Evolutionary conservation across 2,888 invertebrate species (phyloP), one percentile per base, ranked within the genome.

Genomic region (Pterostichus madidus): DNA sequence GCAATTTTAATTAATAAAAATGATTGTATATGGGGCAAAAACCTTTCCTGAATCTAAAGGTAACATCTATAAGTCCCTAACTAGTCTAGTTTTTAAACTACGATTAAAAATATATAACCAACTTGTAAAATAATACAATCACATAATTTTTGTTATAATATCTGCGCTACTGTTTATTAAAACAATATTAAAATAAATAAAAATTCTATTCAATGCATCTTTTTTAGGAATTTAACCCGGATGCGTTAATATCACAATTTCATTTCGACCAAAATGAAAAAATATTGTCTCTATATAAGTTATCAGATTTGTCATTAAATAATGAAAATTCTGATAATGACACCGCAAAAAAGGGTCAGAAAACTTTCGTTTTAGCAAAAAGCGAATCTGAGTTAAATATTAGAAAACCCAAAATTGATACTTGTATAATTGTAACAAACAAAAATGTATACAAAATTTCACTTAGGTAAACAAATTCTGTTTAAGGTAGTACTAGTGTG

Each of bases 371-470:
- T n/a, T 87, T 91, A 85, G 90, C 91, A 56, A 90, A 89, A 85
- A 89, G 87, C 83, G 87, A 91, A 73, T 89, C 90, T 82, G 92
- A 92, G 86, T 87, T 91, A 80, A 89, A 89, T 84, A 87, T 91
- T 84, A 89, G 90, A 83, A 89, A 89, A 86, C 90, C 91, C 83
- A 88, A 89, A 85, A 89, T 92, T 76, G 92, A 93, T 87, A 91
- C 91, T 56, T 94, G 94, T 88, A 88, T 94, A 80, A 88, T 94
- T 84, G 91, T 94, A 61, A 94, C 94, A 15, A 92, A 92, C 88
- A 89, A 88, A 85, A 91, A 92, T 85, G 91, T 94, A 75, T 94
- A 94, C 88, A 92, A 92, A 89, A 89, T 94, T 84, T 88, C 90
- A 84, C 89, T 93, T 79, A 91, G 92, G 93, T 93, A 87, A 87